Base-by-base conservation (phyloP, 2,113 vertebrate species). In the Oryzias javanicus region DNA sequence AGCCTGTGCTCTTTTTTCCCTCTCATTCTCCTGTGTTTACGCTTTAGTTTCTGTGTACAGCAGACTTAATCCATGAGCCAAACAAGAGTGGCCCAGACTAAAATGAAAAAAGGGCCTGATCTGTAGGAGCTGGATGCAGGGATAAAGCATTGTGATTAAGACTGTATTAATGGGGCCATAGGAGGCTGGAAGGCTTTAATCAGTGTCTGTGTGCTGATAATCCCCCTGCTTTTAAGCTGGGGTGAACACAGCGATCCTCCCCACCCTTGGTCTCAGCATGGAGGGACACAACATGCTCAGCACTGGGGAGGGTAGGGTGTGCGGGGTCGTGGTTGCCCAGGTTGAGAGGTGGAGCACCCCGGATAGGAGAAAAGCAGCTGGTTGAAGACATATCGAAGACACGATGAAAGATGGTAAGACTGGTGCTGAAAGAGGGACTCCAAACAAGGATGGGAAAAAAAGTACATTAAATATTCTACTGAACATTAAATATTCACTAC, bases 81-180 rank as follows among this genome's bases (percentile, higher is more conserved):
- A 91, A 92, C 88, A 91, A 86, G 83, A 81, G 77, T 67, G 73
- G 61, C 86, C 83, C 80, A 72, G 79, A 76, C 82, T 83, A 89
- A 89, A 91, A 90, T 87, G 84, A 91, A 89, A 47, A 35, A 90
- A 91, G 85, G 88, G 89, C 82, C 81, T 88, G 84, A 90, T 86
- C 90, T 85, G 84, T 78, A 86, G 88, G 86, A 86, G 82, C 66
- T 74, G 62, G 88, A 88, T 86, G 76, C 76, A 83, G 82, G 90
- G 90, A 91, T 91, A 89, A 92, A 91, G 86, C 88, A 86, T 89
- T 90, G 90, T 92, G 89, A 90, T 91, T 92, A 93, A 92, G 89
- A 91, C 89, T 89, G 90, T 91, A 92, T 91, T 93, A 92, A 91
- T 91, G 86, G 89, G 88, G 88, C 89, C 88, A 91, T 86, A 86